phyloP scores from a whole-genome alignment of 1,140 invertebrate genomes.

The Habropoda laboriosa region DNA sequence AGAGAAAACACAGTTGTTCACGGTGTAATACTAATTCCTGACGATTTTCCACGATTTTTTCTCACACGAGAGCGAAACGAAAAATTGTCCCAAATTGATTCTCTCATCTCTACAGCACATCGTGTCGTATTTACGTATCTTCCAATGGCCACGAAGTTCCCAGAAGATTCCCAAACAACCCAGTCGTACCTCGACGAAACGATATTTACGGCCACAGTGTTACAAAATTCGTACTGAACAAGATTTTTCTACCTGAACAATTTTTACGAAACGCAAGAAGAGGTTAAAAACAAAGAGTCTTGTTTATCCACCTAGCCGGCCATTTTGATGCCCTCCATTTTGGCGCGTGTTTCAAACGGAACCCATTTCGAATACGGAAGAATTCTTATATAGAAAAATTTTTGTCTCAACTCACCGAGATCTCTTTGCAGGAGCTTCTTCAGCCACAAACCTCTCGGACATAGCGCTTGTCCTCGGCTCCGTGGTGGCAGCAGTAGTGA shows the following conservation, averaged over 20 bases:
- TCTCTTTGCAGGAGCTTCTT: conserved; percentile 72
- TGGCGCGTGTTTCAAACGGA: conserved; percentile 38
- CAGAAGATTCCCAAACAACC: neutral
- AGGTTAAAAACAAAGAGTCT: conserved; percentile 76
- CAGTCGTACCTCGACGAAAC: neutral
- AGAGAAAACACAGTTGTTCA: neutral
- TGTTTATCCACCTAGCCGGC: conserved; percentile 77
- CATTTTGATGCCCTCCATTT: conserved; percentile 71
- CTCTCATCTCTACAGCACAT: conserved; percentile 54
- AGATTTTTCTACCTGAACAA: conserved; percentile 19
- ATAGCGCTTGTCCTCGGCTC: conserved; percentile 61
- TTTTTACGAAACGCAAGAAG: conserved; percentile 40
- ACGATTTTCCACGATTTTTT: neutral
- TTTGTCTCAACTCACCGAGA: conserved; percentile 69
- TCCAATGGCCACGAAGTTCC: conserved; percentile 35
- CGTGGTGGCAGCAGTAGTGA: conserved; percentile 64
- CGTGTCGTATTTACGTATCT: conserved; percentile 65
- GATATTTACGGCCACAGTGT: conserved; percentile 14
- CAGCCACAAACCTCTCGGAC: conserved; percentile 61
- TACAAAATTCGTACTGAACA: neutral
- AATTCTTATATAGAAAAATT: neutral
- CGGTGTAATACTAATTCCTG: neutral
- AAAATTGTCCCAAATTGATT: conserved; percentile 9
- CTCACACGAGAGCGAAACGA: neutral
- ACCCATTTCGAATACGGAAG: too few species aligned